Evolutionary conservation across 2,888 invertebrate species (phyloP), one percentile per base, ranked within the genome.

Genomic region (Phragmatobia fuliginosa): DNA sequence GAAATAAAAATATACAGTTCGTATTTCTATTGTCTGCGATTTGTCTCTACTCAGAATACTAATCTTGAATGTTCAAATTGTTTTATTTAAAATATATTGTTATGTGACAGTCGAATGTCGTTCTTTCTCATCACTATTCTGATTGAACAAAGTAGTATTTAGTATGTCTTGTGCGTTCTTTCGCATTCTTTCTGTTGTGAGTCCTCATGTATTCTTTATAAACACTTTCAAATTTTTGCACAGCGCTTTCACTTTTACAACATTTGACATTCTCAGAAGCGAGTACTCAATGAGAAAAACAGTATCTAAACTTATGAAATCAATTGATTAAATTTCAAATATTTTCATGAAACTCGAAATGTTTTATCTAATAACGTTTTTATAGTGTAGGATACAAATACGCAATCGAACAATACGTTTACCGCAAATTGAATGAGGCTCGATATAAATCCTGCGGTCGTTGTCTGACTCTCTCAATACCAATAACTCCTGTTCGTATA

Each of bases 391-490:
- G 84, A 86, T 88, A 91, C 87, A 90, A 90, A 91, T 92, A 92
- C 83, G 85, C 90, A 90, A 90, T 91, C 89, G 87, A 88, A 92
- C 93, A 93, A 93, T 92, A 92, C 91, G 90, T 90, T 91, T 89
- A 88, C 92, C 92, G 87, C 92, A 94, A 94, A 94, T 93, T 94
- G 93, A 93, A 94, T 94, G 90, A 93, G 89, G 89, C 91, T 93
- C 89, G 90, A 91, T 91, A 94, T 94, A 94, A 94, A 94, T 94
- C 92, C 91, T 86, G 91, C 90, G 90, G 92, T 90, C 91, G 92
- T 90, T 91, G 90, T 89, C 91, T 91, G 92, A 91, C 91, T 93
- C 89, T 88, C 89, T 88, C 91, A 90, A 91, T 90, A 88, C 86
- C 79, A 74, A 75, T 82, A 78, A 73, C 88, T 87, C 89, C 87